Evolutionary conservation across 2,888 invertebrate genomes (phyloP), one percentile per base, ranked within the genome.

Genomic region (Anagyrus pseudococci): DNA sequence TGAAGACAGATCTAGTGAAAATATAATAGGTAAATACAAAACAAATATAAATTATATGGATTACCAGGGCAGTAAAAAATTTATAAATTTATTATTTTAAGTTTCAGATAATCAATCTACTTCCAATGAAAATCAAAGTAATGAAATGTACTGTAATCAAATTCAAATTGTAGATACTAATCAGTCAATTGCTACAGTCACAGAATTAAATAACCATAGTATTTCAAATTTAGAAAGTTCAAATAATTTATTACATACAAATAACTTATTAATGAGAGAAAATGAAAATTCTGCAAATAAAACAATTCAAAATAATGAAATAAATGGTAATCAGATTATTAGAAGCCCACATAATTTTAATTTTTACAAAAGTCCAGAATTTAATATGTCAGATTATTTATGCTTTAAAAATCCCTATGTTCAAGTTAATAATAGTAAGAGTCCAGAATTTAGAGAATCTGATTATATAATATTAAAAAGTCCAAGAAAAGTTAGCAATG

Each of bases 301-400:
- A 44, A 13, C 10, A 25, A 19, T 3, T 4, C 23, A 17, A 17
- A 17, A 25, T 1, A 13, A 29, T 25, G 2, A 19, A 8, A 17
- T 19, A 17, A 8, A 23, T 44, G 10, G 8, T n/a, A 33, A 26
- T 37, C 41, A 53, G 41, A 22, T 19, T 13, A 22, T 48, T 33
- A 1, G 17, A 13, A 53, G 41, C 10, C 37, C 58, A 22, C 4
- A 19, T 40, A 23, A 52, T 2, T 25, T 20, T 0, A 2, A n/a
- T 37, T 19, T n/a, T 22, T 57, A 26, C 15, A 46, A 8, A 47
- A 55, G 29, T 52, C 57, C 57, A 17, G 52, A 41, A 13, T 57
- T 48, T n/a, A 33, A 26, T 37, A 53, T 47, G 25, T 33, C 52
- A 1, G 58, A 62, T 25, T 58, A 49, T 20, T 17, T 58, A 33